A percentile compares a stretch with the other conserved stretches of the same genome.
Conservation (phyloP, 2,797 vertebrate genomes). For the Nothura maculosa region DNA sequence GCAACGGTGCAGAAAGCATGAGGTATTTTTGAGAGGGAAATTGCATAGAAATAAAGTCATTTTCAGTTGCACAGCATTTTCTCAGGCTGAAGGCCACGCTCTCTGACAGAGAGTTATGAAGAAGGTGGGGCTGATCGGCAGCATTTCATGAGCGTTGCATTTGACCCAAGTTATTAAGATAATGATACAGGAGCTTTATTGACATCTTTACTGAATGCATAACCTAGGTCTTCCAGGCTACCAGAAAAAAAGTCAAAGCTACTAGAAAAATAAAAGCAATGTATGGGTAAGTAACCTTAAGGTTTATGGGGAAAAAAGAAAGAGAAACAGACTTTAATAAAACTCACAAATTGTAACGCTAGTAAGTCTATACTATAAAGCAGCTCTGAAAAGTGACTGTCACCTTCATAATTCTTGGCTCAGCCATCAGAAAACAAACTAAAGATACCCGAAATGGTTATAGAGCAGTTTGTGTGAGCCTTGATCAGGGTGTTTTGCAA, state of each 20-base stretch:
- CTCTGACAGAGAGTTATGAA: slow-evolving; percentile 13
- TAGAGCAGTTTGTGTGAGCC: background rate
- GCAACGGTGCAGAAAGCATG: slow-evolving; percentile 22
- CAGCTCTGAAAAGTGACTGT: background rate
- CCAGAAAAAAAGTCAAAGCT: background rate
- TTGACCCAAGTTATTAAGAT: slow-evolving; percentile 48
- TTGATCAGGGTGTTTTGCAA: background rate
- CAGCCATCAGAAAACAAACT: background rate
- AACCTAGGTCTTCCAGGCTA: slow-evolving; percentile 2
- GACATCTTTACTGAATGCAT: slow-evolving; percentile 6
- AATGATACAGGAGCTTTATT: slow-evolving; percentile 36
- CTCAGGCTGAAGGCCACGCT: background rate
- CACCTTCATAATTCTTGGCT: background rate
- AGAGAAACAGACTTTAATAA: background rate
- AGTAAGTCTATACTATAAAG: background rate
- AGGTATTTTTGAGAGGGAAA: slow-evolving; percentile 21
- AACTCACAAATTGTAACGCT: background rate
- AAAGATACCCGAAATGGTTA: background rate
- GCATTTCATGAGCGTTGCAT: background rate
- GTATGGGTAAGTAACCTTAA: background rate
- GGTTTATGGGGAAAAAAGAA: background rate
- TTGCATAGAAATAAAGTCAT: slow-evolving; percentile 43
- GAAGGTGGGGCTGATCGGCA: background rate
- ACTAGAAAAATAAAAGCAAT: background rate
- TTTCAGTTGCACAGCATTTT: slow-evolving; percentile 39